phyloP scores from a whole-genome alignment of 1,140 invertebrate species.

The Drosophila gunungcola region DNA sequence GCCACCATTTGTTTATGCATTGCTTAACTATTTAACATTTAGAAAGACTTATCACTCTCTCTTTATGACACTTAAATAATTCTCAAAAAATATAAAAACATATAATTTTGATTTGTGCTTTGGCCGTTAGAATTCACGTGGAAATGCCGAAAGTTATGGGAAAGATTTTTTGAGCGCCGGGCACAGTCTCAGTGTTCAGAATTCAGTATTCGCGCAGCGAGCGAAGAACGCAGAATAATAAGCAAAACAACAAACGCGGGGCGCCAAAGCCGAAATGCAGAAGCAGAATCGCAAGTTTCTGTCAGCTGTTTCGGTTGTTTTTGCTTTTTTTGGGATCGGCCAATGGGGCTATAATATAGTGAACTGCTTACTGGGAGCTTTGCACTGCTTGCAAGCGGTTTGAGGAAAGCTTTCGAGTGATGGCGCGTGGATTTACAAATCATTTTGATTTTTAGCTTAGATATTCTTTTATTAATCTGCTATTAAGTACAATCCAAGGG shows the following conservation, averaged over 20 bases:
- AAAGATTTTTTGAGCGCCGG: slow-evolving; percentile 67
- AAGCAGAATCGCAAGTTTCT: slow-evolving; percentile 45
- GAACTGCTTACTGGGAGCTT: slow-evolving; percentile 32
- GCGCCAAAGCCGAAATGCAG: slow-evolving; percentile 48
- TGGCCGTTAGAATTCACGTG: slow-evolving; percentile 23
- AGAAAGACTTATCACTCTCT: slow-evolving; percentile 30
- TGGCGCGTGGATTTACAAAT: neutral
- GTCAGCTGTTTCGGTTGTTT: slow-evolving; percentile 22
- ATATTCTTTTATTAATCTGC: too few relatives aligned
- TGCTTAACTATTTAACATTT: slow-evolving; percentile 20
- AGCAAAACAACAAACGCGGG: slow-evolving; percentile 59
- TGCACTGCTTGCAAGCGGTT: slow-evolving; percentile 29
- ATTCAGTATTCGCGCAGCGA: slow-evolving; percentile 54
- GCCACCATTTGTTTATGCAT: slow-evolving; percentile 61
- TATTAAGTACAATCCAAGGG: too few relatives aligned
- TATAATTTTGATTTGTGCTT: slow-evolving; percentile 22
- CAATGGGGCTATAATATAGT: neutral
- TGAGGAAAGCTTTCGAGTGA: neutral
- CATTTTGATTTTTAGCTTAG: neutral
- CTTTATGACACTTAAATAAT: slow-evolving; percentile 30
- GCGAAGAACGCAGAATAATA: slow-evolving; percentile 66
- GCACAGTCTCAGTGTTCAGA: slow-evolving; percentile 51
- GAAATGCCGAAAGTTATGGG: slow-evolving; percentile 23
- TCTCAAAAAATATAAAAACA: slow-evolving; percentile 13
- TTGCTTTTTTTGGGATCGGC: slow-evolving; percentile 13